A percentile compares a stretch with the other conserved stretches of the same genome.
These are phyloP conservation scores for Sorex araneus DNA, from an alignment of 2,113 vertebrate species.

Conservation along the genomic window DNA sequence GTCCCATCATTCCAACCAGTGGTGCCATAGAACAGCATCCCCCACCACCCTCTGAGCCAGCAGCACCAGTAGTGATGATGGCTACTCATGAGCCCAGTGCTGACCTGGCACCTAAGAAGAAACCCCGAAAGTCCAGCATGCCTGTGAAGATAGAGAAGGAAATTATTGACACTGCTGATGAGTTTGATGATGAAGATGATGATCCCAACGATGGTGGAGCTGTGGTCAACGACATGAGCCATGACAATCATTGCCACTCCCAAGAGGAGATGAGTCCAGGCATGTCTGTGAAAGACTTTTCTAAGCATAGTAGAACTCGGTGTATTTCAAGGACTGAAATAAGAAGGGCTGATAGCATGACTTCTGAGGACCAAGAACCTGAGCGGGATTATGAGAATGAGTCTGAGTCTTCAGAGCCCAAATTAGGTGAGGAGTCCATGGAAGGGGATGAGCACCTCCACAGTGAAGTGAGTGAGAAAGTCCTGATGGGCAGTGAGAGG, in stretches of 20 bases:
- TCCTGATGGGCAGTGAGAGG: slow-evolving; percentile 90
- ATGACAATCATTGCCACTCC: slow-evolving; percentile 96
- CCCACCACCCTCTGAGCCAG: slow-evolving; percentile 91
- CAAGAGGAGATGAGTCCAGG: slow-evolving; percentile 98
- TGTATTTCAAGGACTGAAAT: slow-evolving; percentile 93
- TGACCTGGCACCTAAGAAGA: slow-evolving; percentile 98
- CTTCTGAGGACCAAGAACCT: slow-evolving; percentile 98
- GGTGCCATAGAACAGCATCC: slow-evolving; percentile 92
- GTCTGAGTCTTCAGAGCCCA: slow-evolving; percentile 97
- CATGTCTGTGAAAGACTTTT: slow-evolving; percentile 94
- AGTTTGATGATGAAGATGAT: slow-evolving; percentile 97
- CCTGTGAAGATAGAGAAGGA: slow-evolving; percentile 99
- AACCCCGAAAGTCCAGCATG: slow-evolving; percentile 99
- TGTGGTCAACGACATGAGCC: slow-evolving; percentile 93
- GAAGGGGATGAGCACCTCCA: slow-evolving; percentile 93
- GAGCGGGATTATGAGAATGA: slow-evolving; percentile 99
- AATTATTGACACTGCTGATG: slow-evolving; percentile 96
- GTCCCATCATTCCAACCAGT: slow-evolving; percentile 95
- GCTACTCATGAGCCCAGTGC: slow-evolving; percentile 89
- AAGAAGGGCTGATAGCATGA: slow-evolving; percentile 96
- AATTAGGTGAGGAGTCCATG: slow-evolving; percentile 96
- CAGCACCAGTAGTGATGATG: slow-evolving; percentile 89
- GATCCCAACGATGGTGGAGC: slow-evolving; percentile 91
- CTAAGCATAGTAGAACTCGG: slow-evolving; percentile 92
- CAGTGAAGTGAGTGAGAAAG: slow-evolving; percentile 87